These are phyloP conservation scores for Morone chrysops DNA, from an alignment of 2,113 vertebrate genomes.

Conservation along the genomic window DNA sequence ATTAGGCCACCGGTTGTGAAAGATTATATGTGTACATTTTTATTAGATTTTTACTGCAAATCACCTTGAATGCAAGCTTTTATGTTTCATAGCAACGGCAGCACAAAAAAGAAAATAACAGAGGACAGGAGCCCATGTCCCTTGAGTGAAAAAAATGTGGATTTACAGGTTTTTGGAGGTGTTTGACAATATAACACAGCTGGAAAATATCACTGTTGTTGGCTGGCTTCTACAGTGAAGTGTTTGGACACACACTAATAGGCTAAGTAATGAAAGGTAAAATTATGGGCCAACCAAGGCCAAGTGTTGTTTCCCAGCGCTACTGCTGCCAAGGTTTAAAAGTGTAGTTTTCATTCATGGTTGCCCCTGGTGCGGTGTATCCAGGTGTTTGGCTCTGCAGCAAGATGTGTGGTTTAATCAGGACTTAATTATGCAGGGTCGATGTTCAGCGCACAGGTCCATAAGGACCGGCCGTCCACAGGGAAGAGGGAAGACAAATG, in stretches of 20 bases:
- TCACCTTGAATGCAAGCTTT: neutral
- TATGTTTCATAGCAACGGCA: slow-evolving; percentile 9
- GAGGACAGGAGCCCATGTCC: neutral
- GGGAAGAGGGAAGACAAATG: slow-evolving; percentile 24
- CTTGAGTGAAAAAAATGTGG: neutral
- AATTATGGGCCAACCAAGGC: neutral
- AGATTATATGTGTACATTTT: neutral
- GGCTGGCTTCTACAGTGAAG: neutral
- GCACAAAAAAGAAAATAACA: neutral
- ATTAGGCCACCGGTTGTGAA: neutral
- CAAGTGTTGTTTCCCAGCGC: neutral
- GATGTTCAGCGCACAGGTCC: slow-evolving; percentile 18
- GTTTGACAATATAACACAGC: slow-evolving; percentile 17
- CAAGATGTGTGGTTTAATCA: slow-evolving; percentile 35
- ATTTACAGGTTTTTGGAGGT: neutral
- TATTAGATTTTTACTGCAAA: neutral
- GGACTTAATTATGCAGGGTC: slow-evolving; percentile 18
- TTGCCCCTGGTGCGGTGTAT: neutral
- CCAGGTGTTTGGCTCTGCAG: slow-evolving; percentile 29
- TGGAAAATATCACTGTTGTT: slow-evolving; percentile 10
- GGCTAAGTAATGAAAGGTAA: neutral
- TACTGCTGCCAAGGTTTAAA: neutral
- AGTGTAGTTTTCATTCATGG: slow-evolving; percentile 2
- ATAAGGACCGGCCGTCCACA: slow-evolving; percentile 1
- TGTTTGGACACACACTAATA: neutral